Base-by-base conservation (phyloP, 2,888 invertebrate genomes). In the Drosophila flavopinicola region DNA sequence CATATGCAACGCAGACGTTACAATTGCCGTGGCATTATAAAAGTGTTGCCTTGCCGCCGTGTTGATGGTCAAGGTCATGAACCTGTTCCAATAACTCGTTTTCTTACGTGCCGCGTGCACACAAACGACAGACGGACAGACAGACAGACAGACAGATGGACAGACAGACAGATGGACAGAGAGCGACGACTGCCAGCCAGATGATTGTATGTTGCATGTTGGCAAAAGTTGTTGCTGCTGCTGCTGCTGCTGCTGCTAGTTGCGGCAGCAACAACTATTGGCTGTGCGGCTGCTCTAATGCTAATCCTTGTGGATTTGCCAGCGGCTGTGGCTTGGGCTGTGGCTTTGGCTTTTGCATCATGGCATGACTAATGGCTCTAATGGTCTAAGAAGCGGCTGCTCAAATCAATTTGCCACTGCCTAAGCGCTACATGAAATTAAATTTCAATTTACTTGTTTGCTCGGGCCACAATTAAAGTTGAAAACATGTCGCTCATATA, bases 51-150 rank as follows among this genome's bases (percentile, higher is more conserved):
- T 75, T 70, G 70, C 66, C 73, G 59, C 60, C 79, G 78, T 75
- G 85, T 83, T 83, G 88, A 89, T 88, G 88, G 88, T 88, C 88
- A 88, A 88, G 88, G 88, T 88, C 88, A 89, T 88, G 88, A 88
- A 88, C 88, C 88, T 88, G 89, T 89, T 88, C 80, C 87, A 85
- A 87, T 87, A 87, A 87, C 86, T 88, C 73, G 86, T 87, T 87
- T 72, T 85, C 78, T 88, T 82, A 87, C 78, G 83, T 87, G 87
- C 87, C 80, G 59, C 80, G 44, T 49, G 37, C 61, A 63, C 52
- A 60, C 24, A 44, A 39, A 66, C 54, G 23, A 57, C 47, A 59
- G n/a, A 33, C 37, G 29, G 4, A 53, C 44, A 41, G 38, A 53
- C 11, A 33, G 38, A 54, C 33, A 27, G 33, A 54, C 29, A 17